Base-by-base conservation (phyloP, 2,888 invertebrate species). In the Branchellion lobata region DNA sequence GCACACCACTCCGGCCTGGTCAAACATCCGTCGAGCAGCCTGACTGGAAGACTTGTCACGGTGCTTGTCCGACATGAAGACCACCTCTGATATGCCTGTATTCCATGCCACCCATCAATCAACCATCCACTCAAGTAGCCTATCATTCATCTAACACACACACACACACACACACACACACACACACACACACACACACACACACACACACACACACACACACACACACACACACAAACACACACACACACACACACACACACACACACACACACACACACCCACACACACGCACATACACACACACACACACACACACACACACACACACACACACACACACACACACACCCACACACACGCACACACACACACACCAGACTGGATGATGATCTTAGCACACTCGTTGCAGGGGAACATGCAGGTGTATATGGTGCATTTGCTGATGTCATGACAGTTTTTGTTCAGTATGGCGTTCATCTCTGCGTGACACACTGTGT, bases 371-470 rank as follows among this genome's bases (percentile, higher is more conserved):
- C 8, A 40, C 14, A n/a, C 61, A 57, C 61, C 94, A 0, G 95
- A 92, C 86, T 99, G 98, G 84, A 98, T 95, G 47, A 99, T 94
- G 47, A 96, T 89, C 88, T 99, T 99, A 0, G 97, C 94, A 89
- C 98, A 99, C 87, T 97, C 96, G 86, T 97, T 96, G 87, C 98
- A 99, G 0, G 98, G 98, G 87, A 97, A 98, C 27, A 96, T 88
- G 0, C 92, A 93, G 0, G 95, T 94, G 86, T 95, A 99, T 0
- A 99, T 91, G 0, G 91, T 91, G 85, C 95, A 94, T 82, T 91
- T 91, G 83, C 91, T 91, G 0, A 96, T 90, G 88, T 93, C 91
- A 0, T 91, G 90, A 0, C 91, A 90, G 86, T 94, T 95, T 87
- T 93, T 94, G 87, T 98, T 98, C 24, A 97, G 85, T 82, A 99